Base-by-base conservation (phyloP, 2,888 invertebrate species). In the Eurytoma adleriae region DNA sequence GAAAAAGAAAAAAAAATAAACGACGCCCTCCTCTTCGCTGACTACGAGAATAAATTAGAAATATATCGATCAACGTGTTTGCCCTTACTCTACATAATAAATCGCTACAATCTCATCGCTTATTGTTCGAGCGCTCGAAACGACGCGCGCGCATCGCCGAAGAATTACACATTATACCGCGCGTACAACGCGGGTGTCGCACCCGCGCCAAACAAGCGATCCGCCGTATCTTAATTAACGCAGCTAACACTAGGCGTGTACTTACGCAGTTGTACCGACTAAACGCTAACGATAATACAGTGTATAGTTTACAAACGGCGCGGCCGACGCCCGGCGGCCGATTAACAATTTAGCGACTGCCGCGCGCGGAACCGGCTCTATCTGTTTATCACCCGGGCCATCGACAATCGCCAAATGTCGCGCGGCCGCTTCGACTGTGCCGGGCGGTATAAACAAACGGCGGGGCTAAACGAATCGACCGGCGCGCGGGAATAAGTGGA, bases 21-120 rank as follows among this genome's bases (percentile, higher is more conserved):
- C 4, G 40, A 40, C 40, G 10, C 40, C 40, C 40, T 40, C 10
- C 40, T n/a, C 70, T 66, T 52, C 71, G 77, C 78, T 82, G 56
- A 83, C 84, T 86, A 85, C 81, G 75, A 79, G 81, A 86, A 88
- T 88, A 88, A 87, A 86, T 88, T 86, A 87, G 74, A 74, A 76
- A 52, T 79, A 72, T 68, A 68, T 76, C 64, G 50, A 69, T 69
- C 67, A 57, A 76, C 66, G 54, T 72, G 30, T 64, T 84, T 84
- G 24, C 24, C 40, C 0, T 7, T 4, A 56, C 20, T 75, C 40
- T 66, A 74, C 18, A 20, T 56, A 24, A 16, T 62, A 18, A n/a
- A 27, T 72, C 52, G 13, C 40, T 64, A 40, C 40, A 40, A 54
- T 56, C 69, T 30, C 50, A 27, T 20, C 10, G 40, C 12, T 62